A percentile compares a stretch with the other conserved stretches of the same genome.
These are phyloP conservation scores for Hydrotaea cyrtoneurina DNA, from an alignment of 2,888 invertebrate genomes.

Conservation along the genomic window DNA sequence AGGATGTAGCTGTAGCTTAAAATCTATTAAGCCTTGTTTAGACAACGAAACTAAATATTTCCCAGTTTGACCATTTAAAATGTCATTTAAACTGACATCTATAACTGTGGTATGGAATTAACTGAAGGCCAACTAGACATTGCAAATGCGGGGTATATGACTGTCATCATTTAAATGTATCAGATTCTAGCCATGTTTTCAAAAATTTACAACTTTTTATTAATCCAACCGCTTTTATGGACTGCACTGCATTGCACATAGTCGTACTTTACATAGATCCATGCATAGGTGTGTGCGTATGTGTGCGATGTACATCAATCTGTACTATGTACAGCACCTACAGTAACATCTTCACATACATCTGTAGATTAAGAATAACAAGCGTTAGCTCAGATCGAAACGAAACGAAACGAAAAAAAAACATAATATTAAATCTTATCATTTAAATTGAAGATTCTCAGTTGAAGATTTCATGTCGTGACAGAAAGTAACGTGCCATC, in stretches of 20 bases:
- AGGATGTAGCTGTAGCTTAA: no score
- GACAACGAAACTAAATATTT: no score
- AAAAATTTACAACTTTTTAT: no score
- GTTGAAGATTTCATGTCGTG: slow-evolving; percentile 23
- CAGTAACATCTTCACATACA: slow-evolving; percentile 12
- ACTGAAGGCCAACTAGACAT: no score
- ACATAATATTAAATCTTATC: slow-evolving; percentile 3
- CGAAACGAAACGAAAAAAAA: background rate
- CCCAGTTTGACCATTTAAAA: no score
- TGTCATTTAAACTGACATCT: no score
- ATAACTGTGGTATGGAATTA: no score
- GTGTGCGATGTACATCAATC: background rate
- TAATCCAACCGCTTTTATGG: no score
- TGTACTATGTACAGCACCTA: background rate
- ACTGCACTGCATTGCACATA: background rate
- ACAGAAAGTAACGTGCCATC: background rate
- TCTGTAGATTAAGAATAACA: slow-evolving; percentile 37
- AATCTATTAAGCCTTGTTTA: no score
- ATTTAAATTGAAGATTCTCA: slow-evolving; percentile 21
- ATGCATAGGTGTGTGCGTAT: background rate
- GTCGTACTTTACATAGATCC: background rate
- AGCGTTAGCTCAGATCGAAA: slow-evolving; percentile 25
- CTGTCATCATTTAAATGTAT: no score
- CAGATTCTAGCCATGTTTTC: no score
- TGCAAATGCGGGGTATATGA: no score